These are phyloP conservation scores for Lamellibrachia satsuma DNA, from an alignment of 2,888 invertebrate species.

Conservation along the genomic window DNA sequence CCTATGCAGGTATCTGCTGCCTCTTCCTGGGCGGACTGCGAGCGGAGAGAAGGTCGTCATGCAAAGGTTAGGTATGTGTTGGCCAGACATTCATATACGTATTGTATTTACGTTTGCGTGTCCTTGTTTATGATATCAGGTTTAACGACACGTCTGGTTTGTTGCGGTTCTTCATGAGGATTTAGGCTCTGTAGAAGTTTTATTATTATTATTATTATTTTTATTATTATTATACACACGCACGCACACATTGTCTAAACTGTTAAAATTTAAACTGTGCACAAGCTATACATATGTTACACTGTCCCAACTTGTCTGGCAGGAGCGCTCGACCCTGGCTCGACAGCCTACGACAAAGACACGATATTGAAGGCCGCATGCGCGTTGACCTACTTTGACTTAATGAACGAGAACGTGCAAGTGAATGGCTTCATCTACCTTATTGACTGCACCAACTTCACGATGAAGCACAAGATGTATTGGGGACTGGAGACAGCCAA, in stretches of 20 bases:
- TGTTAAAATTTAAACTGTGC: background rate
- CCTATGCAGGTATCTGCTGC: conserved; percentile 35
- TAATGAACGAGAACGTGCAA: conserved; percentile 28
- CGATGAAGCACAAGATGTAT: conserved; percentile 23
- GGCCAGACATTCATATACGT: too few species aligned
- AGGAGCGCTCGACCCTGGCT: conserved; percentile 20
- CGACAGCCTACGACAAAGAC: conserved; percentile 9
- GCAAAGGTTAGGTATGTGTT: conserved; percentile 27
- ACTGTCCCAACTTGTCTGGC: background rate
- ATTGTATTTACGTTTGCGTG: too few species aligned
- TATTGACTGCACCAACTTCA: conserved; percentile 30
- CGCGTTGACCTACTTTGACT: conserved; percentile 21
- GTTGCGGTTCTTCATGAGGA: too few species aligned
- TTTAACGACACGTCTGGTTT: too few species aligned
- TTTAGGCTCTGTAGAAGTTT: too few species aligned
- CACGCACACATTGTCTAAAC: background rate
- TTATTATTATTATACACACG: too few species aligned
- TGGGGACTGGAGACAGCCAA: conserved; percentile 28
- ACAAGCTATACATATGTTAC: background rate
- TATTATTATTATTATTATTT: too few species aligned
- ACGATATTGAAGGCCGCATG: conserved; percentile 27
- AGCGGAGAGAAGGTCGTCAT: conserved; percentile 23
- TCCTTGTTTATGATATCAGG: too few species aligned
- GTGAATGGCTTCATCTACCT: conserved; percentile 31
- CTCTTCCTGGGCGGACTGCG: conserved; percentile 21